phyloP scores from a whole-genome alignment of 1,140 invertebrate genomes.

The Apis laboriosa region DNA sequence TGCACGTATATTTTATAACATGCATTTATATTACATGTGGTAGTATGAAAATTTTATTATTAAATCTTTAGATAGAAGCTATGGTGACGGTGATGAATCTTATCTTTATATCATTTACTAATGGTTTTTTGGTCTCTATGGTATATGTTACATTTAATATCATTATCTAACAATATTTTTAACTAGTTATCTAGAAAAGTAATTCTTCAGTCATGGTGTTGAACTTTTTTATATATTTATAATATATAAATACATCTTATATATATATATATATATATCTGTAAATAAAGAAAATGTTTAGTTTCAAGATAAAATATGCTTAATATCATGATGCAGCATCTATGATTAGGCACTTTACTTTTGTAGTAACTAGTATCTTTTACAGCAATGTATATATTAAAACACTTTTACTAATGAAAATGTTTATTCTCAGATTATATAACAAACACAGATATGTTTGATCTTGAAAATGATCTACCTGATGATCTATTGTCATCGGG shows the following conservation, averaged over 20 bases:
- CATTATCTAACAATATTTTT: slow-evolving; percentile 37
- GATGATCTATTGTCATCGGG: slow-evolving; percentile 91
- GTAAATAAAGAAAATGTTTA: neutral
- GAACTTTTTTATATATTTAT: neutral
- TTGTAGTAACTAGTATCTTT: slow-evolving; percentile 56
- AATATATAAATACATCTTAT: too few species aligned
- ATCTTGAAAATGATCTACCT: slow-evolving; percentile 94
- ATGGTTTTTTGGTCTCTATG: slow-evolving; percentile 78
- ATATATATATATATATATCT: neutral
- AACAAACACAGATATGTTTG: slow-evolving; percentile 90
- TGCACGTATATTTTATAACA: slow-evolving; percentile 50
- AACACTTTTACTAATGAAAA: slow-evolving; percentile 18
- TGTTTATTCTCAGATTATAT: slow-evolving; percentile 80
- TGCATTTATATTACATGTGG: slow-evolving; percentile 37
- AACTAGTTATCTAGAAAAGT: slow-evolving; percentile 58
- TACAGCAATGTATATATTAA: neutral
- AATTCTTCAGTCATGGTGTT: slow-evolving; percentile 1
- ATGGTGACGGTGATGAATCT: slow-evolving; percentile 79
- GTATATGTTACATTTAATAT: slow-evolving; percentile 61
- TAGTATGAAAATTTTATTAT: slow-evolving; percentile 48
- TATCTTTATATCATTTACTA: slow-evolving; percentile 76
- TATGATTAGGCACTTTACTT: slow-evolving; percentile 29
- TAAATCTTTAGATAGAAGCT: slow-evolving; percentile 64
- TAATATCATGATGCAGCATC: neutral
- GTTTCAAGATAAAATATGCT: neutral